These are phyloP conservation scores for Pentalonia nigronervosa DNA, from an alignment of 1,140 invertebrate genomes.

Conservation along the genomic window DNA sequence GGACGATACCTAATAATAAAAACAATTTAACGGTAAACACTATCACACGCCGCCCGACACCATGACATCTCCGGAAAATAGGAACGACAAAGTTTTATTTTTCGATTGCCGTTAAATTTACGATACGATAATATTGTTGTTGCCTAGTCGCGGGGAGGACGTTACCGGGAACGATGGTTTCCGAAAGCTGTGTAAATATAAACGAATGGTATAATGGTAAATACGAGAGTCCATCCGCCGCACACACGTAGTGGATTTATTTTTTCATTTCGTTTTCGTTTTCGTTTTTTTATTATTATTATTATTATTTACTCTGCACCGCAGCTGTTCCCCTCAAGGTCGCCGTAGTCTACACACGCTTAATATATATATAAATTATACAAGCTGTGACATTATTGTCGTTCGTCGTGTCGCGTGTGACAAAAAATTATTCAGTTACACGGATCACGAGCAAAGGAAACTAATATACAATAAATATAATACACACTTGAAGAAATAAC, in stretches of 20 bases:
- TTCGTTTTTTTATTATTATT: neutral
- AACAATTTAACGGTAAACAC: too few species aligned
- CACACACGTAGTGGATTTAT: neutral
- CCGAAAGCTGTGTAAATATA: neutral
- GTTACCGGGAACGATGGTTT: neutral
- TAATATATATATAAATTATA: neutral
- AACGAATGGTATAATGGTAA: neutral
- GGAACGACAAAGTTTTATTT: neutral
- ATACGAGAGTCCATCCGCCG: neutral
- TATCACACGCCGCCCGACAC: neutral
- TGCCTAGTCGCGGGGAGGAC: neutral
- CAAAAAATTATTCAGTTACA: neutral
- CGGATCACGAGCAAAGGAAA: neutral
- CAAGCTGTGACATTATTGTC: neutral
- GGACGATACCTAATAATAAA: too few species aligned
- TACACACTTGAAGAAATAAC: neutral
- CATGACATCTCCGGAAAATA: neutral
- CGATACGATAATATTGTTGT: neutral
- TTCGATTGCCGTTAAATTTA: neutral
- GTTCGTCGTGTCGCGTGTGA: neutral
- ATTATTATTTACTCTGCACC: neutral
- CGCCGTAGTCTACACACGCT: neutral
- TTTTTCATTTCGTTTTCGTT: neutral
- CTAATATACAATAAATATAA: neutral
- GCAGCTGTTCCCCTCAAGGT: neutral